phyloP scores from a whole-genome alignment of 2,113 vertebrate species.

The Galeopterus variegatus region DNA sequence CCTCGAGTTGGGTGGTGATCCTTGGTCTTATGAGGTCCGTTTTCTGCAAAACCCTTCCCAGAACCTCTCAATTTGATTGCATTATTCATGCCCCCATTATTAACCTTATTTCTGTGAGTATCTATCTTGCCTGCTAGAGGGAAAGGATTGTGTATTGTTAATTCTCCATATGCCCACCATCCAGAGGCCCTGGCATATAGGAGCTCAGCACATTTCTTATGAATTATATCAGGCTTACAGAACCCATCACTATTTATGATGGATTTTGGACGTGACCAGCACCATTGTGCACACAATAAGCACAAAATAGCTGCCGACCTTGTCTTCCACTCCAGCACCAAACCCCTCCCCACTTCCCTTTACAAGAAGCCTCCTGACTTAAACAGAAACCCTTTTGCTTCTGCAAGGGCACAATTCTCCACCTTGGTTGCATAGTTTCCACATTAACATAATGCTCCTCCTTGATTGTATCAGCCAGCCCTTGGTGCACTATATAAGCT shows the following conservation, averaged over 20 bases:
- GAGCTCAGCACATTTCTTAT: slow-evolving; percentile 23
- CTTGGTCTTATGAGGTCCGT: neutral
- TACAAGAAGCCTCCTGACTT: too few relatives aligned
- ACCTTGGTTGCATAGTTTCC: too few relatives aligned
- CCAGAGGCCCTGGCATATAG: neutral
- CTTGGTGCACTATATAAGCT: too few relatives aligned
- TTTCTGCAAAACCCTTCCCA: neutral
- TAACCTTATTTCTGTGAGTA: slow-evolving; percentile 13
- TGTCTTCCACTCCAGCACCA: too few relatives aligned
- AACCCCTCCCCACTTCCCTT: too few relatives aligned
- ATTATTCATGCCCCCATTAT: neutral
- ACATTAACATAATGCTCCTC: too few relatives aligned
- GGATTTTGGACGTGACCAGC: too few relatives aligned
- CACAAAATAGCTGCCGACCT: too few relatives aligned
- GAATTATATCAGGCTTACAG: slow-evolving; percentile 39
- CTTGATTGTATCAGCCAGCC: too few relatives aligned
- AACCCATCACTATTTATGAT: neutral
- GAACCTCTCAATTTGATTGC: slow-evolving; percentile 20
- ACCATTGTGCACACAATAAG: too few relatives aligned
- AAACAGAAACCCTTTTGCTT: too few relatives aligned
- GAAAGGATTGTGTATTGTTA: neutral
- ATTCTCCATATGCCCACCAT: neutral
- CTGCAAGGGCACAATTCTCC: too few relatives aligned
- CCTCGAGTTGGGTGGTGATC: neutral
- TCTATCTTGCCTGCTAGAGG: neutral